phyloP scores from a whole-genome alignment of 2,113 vertebrate species.

The Rattus rattus region DNA sequence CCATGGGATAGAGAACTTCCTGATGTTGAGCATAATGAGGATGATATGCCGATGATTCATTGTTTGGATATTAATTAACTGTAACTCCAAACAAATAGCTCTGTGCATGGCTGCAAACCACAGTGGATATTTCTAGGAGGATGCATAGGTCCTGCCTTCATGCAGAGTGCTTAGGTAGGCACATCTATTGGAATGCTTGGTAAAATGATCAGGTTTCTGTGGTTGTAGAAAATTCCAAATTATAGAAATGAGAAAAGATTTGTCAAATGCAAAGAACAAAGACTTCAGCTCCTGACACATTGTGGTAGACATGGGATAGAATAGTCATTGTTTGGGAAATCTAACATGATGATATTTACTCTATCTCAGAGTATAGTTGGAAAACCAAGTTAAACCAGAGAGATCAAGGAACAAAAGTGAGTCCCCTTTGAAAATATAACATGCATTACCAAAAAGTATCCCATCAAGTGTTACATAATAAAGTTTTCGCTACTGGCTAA shows the following conservation, averaged over 20 bases:
- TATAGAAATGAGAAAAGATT: background rate
- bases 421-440: background rate
- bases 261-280: background rate
- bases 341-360: background rate
- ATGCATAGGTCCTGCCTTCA: background rate
- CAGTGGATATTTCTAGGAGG: background rate
- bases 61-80: slow-evolving; percentile 73
- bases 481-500: background rate
- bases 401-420: background rate
- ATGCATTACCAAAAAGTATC: background rate
- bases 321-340: too few species aligned
- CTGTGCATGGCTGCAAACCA: background rate
- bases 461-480: rapidly evolving
- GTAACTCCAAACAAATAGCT: slow-evolving; percentile 41
- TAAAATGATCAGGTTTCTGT: background rate
- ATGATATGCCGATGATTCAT: slow-evolving; percentile 20
- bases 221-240: background rate
- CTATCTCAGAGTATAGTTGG: background rate
- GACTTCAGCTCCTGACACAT: background rate
- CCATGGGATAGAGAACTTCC: slow-evolving; percentile 5
- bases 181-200: background rate
- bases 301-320: too few species aligned
- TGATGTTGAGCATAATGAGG: background rate
- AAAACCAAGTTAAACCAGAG: background rate
- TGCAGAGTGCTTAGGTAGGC: background rate